Base-by-base conservation (phyloP, 2,113 vertebrate genomes). In the Ifrita kowaldi region DNA sequence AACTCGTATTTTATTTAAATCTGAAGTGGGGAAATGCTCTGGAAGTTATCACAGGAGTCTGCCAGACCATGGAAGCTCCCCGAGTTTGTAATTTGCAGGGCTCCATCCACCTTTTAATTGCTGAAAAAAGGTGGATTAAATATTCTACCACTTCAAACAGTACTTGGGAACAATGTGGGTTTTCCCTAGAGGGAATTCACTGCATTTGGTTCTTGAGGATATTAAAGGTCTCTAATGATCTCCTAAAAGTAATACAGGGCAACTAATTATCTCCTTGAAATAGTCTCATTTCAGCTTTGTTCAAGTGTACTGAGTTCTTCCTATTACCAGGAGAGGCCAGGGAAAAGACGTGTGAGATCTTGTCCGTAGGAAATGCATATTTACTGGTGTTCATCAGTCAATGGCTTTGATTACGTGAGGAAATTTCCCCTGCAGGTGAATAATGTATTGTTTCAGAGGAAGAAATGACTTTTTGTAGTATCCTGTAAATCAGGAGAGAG, bases 251-350 rank as follows among this genome's bases (percentile, higher is more conserved):
- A 94, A 90, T 84, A 68, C 83, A 94, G 93, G 85, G 64, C 92
- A 95, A 71, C 35, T 83, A 95, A 94, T 96, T 95, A 97, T 67
- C 83, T 95, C 52, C 75, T 84, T 56, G 88, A 93, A 93, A 92
- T 67, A 42, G 63, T 80, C 50, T 95, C 20, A 74, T 79, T 93
- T 86, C 50, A 63, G 79, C 59, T 90, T 70, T 80, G 70, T 33
- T 83, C 59, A 59, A 70, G n/a, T 46, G 42, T 20, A 0, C 16
- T 16, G 69, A 63, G 13, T 32, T 94, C 41, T 60, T 44, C 3
- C 27, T 59, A 27, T 78, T 56, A 55, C 44, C 37, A 39, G 47
- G 49, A 85, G 87, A 62, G 50, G 47, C 44, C 47, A 85, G 46
- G 22, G 53, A 77, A 83, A 70, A 81, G 27, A 39, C 16, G 13